Base-by-base conservation (phyloP, 30 jellyfish, hydroid and myxozoan species). In the Rhopilema esculentum region DNA sequence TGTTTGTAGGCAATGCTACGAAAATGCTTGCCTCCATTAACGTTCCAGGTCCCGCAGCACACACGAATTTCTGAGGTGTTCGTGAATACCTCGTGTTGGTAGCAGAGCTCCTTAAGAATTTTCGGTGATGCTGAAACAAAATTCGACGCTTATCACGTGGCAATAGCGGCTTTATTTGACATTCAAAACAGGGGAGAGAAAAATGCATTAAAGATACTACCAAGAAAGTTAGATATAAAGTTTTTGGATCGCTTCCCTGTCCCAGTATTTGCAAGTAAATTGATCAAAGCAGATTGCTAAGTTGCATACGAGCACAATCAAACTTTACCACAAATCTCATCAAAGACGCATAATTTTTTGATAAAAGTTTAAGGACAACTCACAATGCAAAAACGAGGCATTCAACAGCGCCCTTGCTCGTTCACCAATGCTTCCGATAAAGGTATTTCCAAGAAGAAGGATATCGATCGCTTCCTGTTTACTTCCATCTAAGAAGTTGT, bases 21-120 rank as follows among this genome's bases (percentile, higher is more conserved):
- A 72, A 95, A 95, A 89, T 95, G 99, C 69, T 93, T 93, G 48
- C 99, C 99, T 23, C 99, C 99, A 73, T 91, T 92, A 76, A 96
- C 99, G 79, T 96, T 96, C 99, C 99, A 96, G 1, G 99, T 91
- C 27, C 99, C 98, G 67, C 96, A 98, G 80, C 96, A 85, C 23
- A 96, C 97, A 20, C 98, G 88, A 63, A 91, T 52, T 61, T 79
- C 86, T 53, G 93, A 77, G 25, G 90, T 77, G 40, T 72, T 77
- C 27, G 99, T 88, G 89, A 61, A 96, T 29, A 86, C 86, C 25
- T 90, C 89, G 75, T 95, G 89, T 49, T 77, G 68, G 67, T 62
- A 70, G 71, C 99, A 95, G 26, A 95, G 84, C 49, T 89, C 99
- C 28, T 84, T 92, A 51, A 95, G 87, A 18, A 95, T 95, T 18